Conservation (phyloP, 2,113 vertebrate species). For the Motacilla tschutschensis region DNA sequence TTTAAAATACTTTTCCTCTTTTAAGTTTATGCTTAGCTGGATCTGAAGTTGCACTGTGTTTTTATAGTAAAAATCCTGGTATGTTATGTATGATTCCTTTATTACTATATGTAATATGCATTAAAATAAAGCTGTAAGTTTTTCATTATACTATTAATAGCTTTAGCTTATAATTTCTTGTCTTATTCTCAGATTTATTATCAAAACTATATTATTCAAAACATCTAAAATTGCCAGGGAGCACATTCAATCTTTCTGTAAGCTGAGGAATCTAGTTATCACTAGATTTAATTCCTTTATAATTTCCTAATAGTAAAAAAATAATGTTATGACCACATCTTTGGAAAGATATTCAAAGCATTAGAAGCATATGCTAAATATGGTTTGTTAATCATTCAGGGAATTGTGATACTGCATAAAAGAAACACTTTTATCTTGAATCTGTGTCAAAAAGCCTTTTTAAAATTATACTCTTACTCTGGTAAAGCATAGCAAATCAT, state of each 20-base stretch:
- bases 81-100: background rate
- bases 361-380: slow-evolving; percentile 46
- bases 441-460: slow-evolving; percentile 46
- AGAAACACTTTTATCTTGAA: slow-evolving; percentile 26
- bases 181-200: background rate
- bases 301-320: background rate
- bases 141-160: background rate
- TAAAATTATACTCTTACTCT: slow-evolving; percentile 33
- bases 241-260: fast-evolving
- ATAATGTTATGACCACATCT: slow-evolving; percentile 2
- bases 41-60: background rate
- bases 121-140: background rate
- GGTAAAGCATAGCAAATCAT: slow-evolving; percentile 23
- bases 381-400: slow-evolving; percentile 50
- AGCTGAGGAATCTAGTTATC: background rate
- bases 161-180: background rate
- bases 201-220: background rate
- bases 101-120: background rate
- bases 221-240: background rate
- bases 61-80: background rate
- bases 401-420: slow-evolving; percentile 17
- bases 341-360: slow-evolving; percentile 35
- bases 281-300: background rate
- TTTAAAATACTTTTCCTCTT: background rate
- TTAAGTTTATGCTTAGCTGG: background rate